Evolutionary conservation across 2,888 invertebrate species (phyloP).

Genomic region (Lasioglossum zephyrum): DNA sequence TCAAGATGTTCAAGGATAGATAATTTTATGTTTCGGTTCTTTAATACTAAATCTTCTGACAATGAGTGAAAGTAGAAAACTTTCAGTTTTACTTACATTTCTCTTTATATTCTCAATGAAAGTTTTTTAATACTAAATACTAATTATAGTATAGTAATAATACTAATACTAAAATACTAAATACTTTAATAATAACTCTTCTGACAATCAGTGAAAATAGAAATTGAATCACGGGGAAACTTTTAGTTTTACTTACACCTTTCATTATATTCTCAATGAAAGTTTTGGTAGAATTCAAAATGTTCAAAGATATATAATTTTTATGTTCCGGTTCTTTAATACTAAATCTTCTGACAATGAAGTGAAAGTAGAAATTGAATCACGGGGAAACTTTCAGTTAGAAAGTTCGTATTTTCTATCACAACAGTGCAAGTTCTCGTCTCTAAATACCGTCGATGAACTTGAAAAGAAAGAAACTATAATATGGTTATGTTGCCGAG

Average conservation of each 20-base stretch:
- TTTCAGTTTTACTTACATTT: neutral
- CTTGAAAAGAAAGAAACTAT: neutral
- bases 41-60: neutral
- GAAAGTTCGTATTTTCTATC: slow-evolving; percentile 4
- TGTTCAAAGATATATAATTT: too few relatives aligned
- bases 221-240: too few relatives aligned
- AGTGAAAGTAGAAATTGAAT: neutral
- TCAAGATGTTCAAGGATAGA: too few relatives aligned
- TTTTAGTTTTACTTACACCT: neutral
- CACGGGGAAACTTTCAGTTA: neutral
- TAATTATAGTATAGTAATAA: too few relatives aligned
- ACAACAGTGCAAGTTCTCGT: neutral
- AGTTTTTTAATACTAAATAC: neutral
- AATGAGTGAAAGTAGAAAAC: neutral
- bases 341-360: neutral
- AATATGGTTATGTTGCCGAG: neutral
- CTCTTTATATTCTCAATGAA: neutral
- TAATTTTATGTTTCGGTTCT: neutral
- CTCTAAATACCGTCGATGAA: slow-evolving; percentile 7
- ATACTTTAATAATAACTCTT: too few relatives aligned
- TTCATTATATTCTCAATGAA: neutral
- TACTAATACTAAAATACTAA: too few relatives aligned
- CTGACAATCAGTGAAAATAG: too few relatives aligned
- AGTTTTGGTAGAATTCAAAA: neutral
- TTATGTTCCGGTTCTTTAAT: neutral